These are phyloP conservation scores for Xenentodon cancila DNA, from an alignment of 2,797 vertebrate genomes.

Conservation along the genomic window DNA sequence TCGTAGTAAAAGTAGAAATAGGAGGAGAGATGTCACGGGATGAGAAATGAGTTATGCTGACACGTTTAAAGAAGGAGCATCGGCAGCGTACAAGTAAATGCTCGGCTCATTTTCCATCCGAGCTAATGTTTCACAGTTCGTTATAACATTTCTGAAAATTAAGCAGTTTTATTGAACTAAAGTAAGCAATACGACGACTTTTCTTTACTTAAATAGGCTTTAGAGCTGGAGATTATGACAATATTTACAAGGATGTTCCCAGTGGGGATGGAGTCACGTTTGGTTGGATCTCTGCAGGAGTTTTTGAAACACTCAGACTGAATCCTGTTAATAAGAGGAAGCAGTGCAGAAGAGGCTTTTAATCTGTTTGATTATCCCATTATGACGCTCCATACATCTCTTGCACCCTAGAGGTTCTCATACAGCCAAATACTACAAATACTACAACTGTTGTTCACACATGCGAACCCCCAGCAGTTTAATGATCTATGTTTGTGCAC, in stretches of 20 bases:
- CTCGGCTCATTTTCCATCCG: too few relatives aligned
- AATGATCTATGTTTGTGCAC: constrained; percentile 47
- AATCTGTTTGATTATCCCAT: constrained; percentile 51
- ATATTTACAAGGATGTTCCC: too few relatives aligned
- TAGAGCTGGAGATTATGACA: too few relatives aligned
- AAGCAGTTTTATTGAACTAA: too few relatives aligned
- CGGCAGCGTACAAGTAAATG: constrained; percentile 33
- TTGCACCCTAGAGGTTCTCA: constrained; percentile 35
- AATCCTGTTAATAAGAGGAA: constrained; percentile 18
- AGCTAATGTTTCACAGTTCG: too few relatives aligned
- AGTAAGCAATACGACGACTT: too few relatives aligned
- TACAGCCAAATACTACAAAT: constrained; percentile 34
- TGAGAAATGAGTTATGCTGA: constrained; percentile 31
- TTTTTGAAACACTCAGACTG: constrained; percentile 37
- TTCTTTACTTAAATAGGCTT: too few relatives aligned
- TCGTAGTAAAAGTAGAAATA: constrained; percentile 47
- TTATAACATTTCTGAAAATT: too few relatives aligned
- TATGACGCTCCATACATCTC: constrained; percentile 28
- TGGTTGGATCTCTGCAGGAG: constrained; percentile 19
- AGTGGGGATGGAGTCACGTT: too few relatives aligned
- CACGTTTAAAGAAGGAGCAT: constrained; percentile 26
- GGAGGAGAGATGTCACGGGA: constrained; percentile 49
- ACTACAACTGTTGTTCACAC: constrained; percentile 44
- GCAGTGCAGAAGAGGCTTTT: constrained; percentile 30
- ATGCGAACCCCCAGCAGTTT: constrained; percentile 42